Base-by-base conservation (phyloP, 2,888 invertebrate species). In the Acleris cristana region DNA sequence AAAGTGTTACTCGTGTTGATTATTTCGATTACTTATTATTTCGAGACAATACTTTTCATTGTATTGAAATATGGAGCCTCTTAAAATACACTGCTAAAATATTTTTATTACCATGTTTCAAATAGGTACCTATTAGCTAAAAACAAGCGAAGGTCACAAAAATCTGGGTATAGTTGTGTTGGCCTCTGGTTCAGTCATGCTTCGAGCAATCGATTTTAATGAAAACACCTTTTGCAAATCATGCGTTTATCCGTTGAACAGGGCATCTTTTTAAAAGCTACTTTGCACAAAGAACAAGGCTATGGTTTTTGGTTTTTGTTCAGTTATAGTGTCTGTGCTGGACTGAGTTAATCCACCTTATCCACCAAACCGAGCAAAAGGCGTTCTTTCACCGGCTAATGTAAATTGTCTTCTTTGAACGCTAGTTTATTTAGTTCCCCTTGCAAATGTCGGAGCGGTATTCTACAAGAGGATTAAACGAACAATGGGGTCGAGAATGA, bases 151-250 rank as follows among this genome's bases (percentile, higher is more conserved):
- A 14, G 40, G 14, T 40, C 34, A 12, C 12, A 1, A 12, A 71
- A 75, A 77, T 74, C 77, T 74, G 76, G 76, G 74, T 75, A 30
- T 10, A 30, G 30, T 30, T 30, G 8, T 30, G 30, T 30, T 1
- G 8, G 10, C 10, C 49, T 75, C 70, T 75, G 76, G 75, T 75
- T 74, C 74, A 77, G 74, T 75, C 70, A 78, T 79, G 65, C 69
- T 81, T 78, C 74, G 73, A 53, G 68, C 81, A 83, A 85, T 85
- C 82, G 76, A 79, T 81, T 85, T 82, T 83, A 85, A 85, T 85
- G 84, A 83, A 85, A 86, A 85, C 80, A 85, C 74, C 80, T 76
- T 83, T 80, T 78, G 73, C 66, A 66, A 78, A 79, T 79, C 79
- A 76, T 48, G 18, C 74, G 78, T 81, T 80, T 77, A 76, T 77